Base-by-base conservation (phyloP, 2,888 invertebrate species). In the Luperina testacea region DNA sequence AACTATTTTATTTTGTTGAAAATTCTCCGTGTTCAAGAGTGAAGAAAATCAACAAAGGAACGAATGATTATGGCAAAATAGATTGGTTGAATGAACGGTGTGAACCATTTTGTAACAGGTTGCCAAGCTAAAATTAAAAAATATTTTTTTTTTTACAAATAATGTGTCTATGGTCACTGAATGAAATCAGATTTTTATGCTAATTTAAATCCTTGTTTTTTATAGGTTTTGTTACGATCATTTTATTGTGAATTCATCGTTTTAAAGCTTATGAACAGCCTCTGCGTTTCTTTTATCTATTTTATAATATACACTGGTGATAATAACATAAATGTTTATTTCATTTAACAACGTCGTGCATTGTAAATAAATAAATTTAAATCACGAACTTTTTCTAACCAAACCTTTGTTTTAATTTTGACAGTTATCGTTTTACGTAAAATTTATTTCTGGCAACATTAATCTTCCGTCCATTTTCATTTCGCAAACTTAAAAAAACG, bases 401-500 rank as follows among this genome's bases (percentile, higher is more conserved):
- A 32, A 83, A 15, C 24, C 11, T 45, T 71, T 67, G n/a, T 61
- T 73, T 38, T 15, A 2, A 53, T 67, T 80, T 87, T 87, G 88
- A 87, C 88, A 87, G 82, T 71, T 77, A 71, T 57, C 70, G 64
- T 53, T 79, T 32, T 15, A 72, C 20, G 48, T 68, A 61, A 67
- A 77, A 72, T 67, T 24, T 6, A 59, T 78, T 84, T 77, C 81
- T 92, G 91, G 94, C 90, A 94, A 95, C 93, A 93, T 88, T 90
- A 48, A 68, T 83, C 80, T 86, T 93, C 94, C 95, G 93, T 95
- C 95, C 96, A 95, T 96, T 95, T 96, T 96, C 95, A 93, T 95
- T 95, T 93, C 81, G 91, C 93, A 94, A 95, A 95, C 92, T 94
- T 89, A 94, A 94, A 95, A 96, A 96, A 96, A 96, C 95, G 95